Conservation (phyloP, 2,113 vertebrate genomes). For the Natator depressus region DNA sequence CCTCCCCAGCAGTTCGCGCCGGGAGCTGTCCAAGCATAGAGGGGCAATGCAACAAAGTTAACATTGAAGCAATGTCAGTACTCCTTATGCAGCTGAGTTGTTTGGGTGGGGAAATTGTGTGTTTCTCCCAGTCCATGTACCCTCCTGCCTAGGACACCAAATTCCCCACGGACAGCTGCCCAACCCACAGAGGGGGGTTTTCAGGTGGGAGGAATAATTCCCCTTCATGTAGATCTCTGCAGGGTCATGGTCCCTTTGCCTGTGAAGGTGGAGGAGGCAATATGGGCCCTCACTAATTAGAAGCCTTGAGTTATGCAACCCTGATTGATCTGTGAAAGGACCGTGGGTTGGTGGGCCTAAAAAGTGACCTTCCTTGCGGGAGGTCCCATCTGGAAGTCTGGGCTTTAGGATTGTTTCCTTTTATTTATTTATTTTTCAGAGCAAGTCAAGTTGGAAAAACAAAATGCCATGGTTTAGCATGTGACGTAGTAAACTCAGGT, state of each 20-base stretch:
- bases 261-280: background rate
- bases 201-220: background rate
- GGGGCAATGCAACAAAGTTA: background rate
- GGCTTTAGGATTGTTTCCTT: background rate
- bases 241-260: background rate
- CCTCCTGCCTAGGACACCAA: background rate
- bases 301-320: background rate
- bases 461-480: background rate
- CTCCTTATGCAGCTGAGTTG: background rate
- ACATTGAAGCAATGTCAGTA: background rate
- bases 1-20: background rate
- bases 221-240: too few relatives aligned
- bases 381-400: background rate
- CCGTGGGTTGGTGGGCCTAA: background rate
- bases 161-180: background rate
- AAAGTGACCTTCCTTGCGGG: background rate
- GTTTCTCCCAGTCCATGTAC: background rate
- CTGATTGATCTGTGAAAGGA: background rate
- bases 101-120: background rate
- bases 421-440: background rate
- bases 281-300: background rate
- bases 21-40: background rate
- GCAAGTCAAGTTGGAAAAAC: background rate
- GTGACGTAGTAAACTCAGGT: conserved; percentile 1
- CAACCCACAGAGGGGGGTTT: background rate